These are phyloP conservation scores for Apocheima hispidaria DNA, from an alignment of 2,888 invertebrate species.

Conservation along the genomic window DNA sequence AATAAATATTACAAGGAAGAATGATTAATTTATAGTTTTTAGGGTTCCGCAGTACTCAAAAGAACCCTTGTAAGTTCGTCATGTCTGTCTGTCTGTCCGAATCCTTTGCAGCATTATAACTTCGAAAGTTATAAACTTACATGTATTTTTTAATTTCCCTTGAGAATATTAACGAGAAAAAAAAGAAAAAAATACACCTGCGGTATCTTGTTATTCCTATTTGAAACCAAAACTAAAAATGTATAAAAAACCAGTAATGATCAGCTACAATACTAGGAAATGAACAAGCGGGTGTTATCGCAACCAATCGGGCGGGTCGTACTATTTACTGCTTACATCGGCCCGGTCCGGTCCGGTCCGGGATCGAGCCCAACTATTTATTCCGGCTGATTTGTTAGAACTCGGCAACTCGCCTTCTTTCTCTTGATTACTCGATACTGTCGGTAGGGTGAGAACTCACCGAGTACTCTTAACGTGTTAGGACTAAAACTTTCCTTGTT, in stretches of 20 bases:
- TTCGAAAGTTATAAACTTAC: no score
- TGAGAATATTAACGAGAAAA: no score
- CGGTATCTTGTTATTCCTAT: no score
- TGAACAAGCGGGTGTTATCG: not conserved
- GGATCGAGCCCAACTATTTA: slow-evolving; percentile 18
- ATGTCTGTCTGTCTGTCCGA: no score
- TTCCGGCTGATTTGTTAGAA: slow-evolving; percentile 27
- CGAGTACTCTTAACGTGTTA: not conserved
- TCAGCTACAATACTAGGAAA: not conserved
- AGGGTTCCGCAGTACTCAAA: no score
- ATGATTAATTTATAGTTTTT: no score
- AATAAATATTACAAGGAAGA: no score
- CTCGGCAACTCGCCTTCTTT: slow-evolving; percentile 16
- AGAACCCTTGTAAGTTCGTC: no score
- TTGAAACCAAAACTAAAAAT: no score
- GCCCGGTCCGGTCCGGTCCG: not conserved
- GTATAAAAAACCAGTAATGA: not conserved
- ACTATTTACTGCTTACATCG: not conserved
- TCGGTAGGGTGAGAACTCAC: not conserved
- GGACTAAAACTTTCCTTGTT: not conserved
- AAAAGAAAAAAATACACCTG: no score
- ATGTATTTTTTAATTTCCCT: no score
- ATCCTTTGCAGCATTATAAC: no score
- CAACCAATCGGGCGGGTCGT: not conserved
- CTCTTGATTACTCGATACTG: slow-evolving; percentile 26